Percentiles rank a stretch among this genome's conserved stretches.
Conservation (phyloP, 2,113 vertebrate species). For the Promerops cafer region DNA sequence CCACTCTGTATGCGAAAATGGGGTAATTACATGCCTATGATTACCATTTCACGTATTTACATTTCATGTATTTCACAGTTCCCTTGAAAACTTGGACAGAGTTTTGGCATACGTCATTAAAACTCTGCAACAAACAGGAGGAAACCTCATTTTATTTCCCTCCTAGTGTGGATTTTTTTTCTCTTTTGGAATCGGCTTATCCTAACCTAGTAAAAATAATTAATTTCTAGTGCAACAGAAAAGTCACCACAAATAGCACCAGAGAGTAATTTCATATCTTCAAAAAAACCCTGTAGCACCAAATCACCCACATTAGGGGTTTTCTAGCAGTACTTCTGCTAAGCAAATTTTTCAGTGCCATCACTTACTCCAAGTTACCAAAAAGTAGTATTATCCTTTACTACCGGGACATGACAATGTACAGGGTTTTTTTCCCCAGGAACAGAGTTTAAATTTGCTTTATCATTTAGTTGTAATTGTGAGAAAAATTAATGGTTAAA, state of each 20-base stretch:
- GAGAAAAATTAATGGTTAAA: neutral
- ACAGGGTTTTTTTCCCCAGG: neutral
- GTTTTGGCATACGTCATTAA: neutral
- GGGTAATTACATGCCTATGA: neutral
- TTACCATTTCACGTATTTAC: too few relatives aligned
- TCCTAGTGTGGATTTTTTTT: neutral
- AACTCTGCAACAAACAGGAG: neutral
- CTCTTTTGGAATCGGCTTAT: neutral
- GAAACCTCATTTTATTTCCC: neutral
- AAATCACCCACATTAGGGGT: neutral
- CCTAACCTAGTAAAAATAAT: neutral
- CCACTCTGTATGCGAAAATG: fast-evolving
- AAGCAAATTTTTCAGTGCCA: neutral
- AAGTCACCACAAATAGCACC: neutral
- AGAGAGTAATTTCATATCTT: neutral
- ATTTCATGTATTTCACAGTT: neutral
- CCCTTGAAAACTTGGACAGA: neutral
- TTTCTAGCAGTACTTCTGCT: neutral
- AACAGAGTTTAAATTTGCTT: neutral
- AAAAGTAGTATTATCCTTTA: neutral
- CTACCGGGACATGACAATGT: neutral
- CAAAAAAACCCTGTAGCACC: neutral
- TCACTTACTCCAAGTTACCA: neutral
- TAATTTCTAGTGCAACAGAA: neutral
- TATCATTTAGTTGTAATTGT: neutral